phyloP scores from a whole-genome alignment of 2,113 vertebrate genomes.

The Petroica traversi region DNA sequence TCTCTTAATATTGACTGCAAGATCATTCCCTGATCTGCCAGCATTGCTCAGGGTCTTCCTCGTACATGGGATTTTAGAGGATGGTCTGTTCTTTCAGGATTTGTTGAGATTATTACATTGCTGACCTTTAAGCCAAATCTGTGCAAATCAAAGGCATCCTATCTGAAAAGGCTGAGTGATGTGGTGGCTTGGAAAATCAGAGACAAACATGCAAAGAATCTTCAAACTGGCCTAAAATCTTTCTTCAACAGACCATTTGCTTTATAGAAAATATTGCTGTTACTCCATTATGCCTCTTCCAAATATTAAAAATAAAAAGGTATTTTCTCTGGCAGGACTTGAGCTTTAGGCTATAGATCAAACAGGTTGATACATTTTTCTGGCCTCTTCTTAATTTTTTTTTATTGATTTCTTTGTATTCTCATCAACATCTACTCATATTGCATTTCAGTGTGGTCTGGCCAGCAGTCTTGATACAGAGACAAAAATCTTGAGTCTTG shows the following conservation, averaged over 20 bases:
- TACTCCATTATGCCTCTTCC: not conserved
- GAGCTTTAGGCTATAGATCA: slow-evolving; percentile 4
- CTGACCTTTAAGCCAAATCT: not conserved
- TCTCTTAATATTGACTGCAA: not conserved
- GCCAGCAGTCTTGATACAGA: not conserved
- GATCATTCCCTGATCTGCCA: not conserved
- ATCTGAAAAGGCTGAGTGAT: not conserved
- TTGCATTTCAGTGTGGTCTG: slow-evolving; percentile 36
- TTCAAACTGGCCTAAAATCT: not conserved
- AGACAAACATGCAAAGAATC: not conserved
- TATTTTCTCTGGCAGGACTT: slow-evolving; percentile 47
- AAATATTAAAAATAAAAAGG: not conserved
- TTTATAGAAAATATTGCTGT: not conserved
- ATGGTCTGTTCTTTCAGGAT: not conserved
- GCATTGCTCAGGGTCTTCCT: not conserved
- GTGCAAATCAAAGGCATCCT: not conserved
- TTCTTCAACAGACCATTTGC: not conserved
- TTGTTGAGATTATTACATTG: not conserved
- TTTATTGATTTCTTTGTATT: slow-evolving; percentile 1
- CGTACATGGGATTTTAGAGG: not conserved
- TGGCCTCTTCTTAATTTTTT: not conserved
- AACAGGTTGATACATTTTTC: slow-evolving; percentile 21
- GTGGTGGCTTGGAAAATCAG: not conserved
- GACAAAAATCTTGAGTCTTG: slow-evolving; percentile 35
- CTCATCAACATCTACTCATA: not conserved